These are phyloP conservation scores for Rhinichthys osculus DNA, from an alignment of 2,797 vertebrate genomes.

Conservation along the genomic window DNA sequence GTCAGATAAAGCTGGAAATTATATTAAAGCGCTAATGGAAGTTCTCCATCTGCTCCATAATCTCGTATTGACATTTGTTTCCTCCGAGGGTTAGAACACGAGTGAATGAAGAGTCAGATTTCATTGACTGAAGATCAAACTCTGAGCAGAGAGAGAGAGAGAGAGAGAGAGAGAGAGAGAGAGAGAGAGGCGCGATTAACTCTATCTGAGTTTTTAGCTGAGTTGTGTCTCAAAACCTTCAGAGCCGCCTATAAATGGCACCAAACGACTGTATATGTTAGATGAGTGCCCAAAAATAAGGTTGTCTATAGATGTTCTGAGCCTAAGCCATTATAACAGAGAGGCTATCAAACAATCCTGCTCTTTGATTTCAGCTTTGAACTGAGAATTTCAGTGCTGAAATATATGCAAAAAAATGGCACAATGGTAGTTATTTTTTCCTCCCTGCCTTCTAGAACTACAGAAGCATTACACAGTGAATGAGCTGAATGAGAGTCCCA, in stretches of 20 bases:
- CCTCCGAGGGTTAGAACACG: conserved; percentile 19
- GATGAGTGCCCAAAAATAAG: background rate
- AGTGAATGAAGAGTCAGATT: conserved; percentile 46
- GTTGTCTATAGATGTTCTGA: background rate
- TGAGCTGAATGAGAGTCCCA: background rate
- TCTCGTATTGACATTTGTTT: conserved; percentile 32
- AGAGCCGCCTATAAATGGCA: background rate
- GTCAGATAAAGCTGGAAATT: background rate
- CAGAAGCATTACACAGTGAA: background rate
- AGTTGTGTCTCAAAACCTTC: background rate
- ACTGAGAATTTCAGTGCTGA: background rate
- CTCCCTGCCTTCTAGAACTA: background rate
- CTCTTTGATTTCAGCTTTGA: conserved; percentile 1
- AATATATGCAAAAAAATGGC: background rate
- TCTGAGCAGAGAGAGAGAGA: conserved; percentile 19
- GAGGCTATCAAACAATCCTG: background rate
- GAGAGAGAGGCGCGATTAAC: no score
- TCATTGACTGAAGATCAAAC: conserved; percentile 55
- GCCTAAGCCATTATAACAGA: background rate
- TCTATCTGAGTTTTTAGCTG: background rate
- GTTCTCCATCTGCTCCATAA: conserved; percentile 40
- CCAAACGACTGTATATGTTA: background rate
- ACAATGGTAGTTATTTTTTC: background rate
- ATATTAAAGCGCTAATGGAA: conserved; percentile 41
- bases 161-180: conserved; percentile 12